phyloP scores from a whole-genome alignment of 2,888 invertebrate genomes.

The Esperia sulphurella region DNA sequence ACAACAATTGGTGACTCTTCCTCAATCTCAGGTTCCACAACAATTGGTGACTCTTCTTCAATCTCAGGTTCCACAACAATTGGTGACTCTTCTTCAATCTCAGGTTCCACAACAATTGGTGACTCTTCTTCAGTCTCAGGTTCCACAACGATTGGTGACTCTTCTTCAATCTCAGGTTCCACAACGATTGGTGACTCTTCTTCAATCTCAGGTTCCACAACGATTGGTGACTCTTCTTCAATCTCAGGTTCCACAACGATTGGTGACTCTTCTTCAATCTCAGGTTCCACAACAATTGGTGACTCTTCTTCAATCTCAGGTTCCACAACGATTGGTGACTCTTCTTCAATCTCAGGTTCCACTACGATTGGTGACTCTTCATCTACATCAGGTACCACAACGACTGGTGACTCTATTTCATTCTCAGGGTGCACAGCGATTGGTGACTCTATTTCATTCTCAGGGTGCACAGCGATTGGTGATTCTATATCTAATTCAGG shows the following conservation, averaged over 20 bases:
- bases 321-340: conserved; percentile 31
- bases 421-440: conserved; percentile 10
- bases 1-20: conserved; percentile 15
- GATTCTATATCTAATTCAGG: conserved; percentile 16
- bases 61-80: no score
- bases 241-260: background rate
- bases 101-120: no score
- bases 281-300: background rate
- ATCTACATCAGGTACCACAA: no score
- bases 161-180: conserved; percentile 7
- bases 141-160: conserved; percentile 13
- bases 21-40: conserved; percentile 39
- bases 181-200: no score
- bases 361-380: conserved; percentile 14
- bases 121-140: no score
- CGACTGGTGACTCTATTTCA: conserved; percentile 7
- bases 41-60: no score
- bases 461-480: background rate
- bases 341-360: no score
- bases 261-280: background rate
- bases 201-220: conserved; percentile 33
- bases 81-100: no score
- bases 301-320: conserved; percentile 34
- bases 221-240: conserved; percentile 34
- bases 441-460: conserved; percentile 9